These are phyloP conservation scores for Linyphia triangularis DNA, from an alignment of 2,888 invertebrate species.

Conservation along the genomic window DNA sequence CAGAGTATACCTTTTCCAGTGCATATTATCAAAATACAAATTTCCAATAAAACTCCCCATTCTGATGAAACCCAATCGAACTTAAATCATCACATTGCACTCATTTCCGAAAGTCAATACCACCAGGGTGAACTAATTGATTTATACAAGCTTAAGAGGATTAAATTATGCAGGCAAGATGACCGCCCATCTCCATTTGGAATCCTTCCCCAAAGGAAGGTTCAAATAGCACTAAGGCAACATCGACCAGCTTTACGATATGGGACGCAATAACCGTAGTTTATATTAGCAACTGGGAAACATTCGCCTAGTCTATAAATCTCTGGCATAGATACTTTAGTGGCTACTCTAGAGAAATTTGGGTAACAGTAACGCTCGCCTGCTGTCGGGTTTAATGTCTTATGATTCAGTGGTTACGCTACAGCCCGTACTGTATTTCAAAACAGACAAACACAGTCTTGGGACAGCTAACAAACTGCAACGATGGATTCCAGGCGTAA, in stretches of 20 bases:
- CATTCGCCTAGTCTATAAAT: slow-evolving; percentile 61
- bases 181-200: background rate
- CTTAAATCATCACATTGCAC: background rate
- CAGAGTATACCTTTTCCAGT: too few relatives aligned
- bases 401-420: slow-evolving; percentile 50
- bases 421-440: slow-evolving; percentile 1
- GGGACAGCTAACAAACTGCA: slow-evolving; percentile 5
- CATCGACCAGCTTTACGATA: slow-evolving; percentile 59
- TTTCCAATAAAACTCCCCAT: background rate
- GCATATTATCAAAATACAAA: too few relatives aligned
- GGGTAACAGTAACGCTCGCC: slow-evolving; percentile 43
- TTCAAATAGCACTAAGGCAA: background rate
- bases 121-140: slow-evolving; percentile 21
- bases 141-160: slow-evolving; percentile 24
- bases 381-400: slow-evolving; percentile 58
- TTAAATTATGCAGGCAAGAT: slow-evolving; percentile 34
- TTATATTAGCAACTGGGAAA: slow-evolving; percentile 70
- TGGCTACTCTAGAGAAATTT: slow-evolving; percentile 60
- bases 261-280: slow-evolving; percentile 64
- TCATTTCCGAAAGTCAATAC: slow-evolving; percentile 33
- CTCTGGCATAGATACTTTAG: slow-evolving; percentile 61
- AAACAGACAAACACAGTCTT: slow-evolving; percentile 10
- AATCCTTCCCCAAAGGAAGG: slow-evolving; percentile 17
- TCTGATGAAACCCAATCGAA: background rate
- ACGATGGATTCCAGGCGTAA: slow-evolving; percentile 10